A percentile compares a stretch with the other conserved stretches of the same genome.
These are phyloP conservation scores for Siniperca knerii DNA, from an alignment of 2,113 vertebrate species.

Conservation along the genomic window DNA sequence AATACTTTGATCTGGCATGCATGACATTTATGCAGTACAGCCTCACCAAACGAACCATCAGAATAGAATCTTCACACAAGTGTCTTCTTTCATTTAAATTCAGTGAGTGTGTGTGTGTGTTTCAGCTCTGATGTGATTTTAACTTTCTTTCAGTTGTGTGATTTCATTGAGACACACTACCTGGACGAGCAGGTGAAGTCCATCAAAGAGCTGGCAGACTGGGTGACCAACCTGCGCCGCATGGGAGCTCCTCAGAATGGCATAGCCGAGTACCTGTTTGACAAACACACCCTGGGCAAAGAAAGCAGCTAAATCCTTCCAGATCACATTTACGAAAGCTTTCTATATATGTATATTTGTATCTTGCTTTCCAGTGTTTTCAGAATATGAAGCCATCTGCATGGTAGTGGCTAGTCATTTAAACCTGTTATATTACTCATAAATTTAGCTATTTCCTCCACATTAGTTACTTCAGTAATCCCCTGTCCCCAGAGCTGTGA, in stretches of 20 bases:
- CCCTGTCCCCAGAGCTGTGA: background rate
- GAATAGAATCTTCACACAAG: too few species aligned
- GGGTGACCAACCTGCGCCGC: conserved; percentile 93
- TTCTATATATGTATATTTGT: conserved; percentile 46
- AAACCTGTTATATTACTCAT: background rate
- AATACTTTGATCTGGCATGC: conserved; percentile 5
- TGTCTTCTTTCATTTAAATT: too few species aligned
- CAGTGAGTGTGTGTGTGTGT: background rate
- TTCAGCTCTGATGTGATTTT: background rate
- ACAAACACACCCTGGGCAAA: conserved; percentile 94
- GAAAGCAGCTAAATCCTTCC: conserved; percentile 80
- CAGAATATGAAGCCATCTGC: conserved; percentile 40
- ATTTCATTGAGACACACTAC: conserved; percentile 97
- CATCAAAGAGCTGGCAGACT: conserved; percentile 95
- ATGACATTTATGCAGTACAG: background rate
- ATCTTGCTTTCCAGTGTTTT: conserved; percentile 45
- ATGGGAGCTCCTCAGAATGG: conserved; percentile 94
- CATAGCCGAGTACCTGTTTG: conserved; percentile 97
- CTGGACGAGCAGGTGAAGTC: conserved; percentile 97
- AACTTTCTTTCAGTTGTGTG: conserved; percentile 87
- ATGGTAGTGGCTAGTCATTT: conserved; percentile 39
- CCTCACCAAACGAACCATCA: too few species aligned
- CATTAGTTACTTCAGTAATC: background rate
- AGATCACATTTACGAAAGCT: background rate
- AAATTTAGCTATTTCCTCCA: background rate